These are phyloP conservation scores for Takifugu rubripes DNA, from an alignment of 2,797 vertebrate genomes.

Conservation along the genomic window DNA sequence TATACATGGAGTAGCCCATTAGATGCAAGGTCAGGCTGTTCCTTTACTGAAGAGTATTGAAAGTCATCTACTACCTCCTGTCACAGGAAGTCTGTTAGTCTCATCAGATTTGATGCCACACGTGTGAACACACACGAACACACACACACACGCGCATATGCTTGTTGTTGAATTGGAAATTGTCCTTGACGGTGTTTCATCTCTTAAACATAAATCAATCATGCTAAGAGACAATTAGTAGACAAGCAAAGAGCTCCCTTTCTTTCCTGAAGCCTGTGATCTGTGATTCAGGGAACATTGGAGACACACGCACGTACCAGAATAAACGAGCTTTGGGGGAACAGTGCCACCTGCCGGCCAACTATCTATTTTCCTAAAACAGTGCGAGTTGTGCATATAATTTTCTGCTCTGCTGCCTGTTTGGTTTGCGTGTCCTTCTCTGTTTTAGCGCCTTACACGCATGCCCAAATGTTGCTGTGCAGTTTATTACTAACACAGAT, in stretches of 20 bases:
- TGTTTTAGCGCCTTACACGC: too few relatives aligned
- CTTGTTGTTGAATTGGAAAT: conserved; percentile 23
- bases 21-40: conserved; percentile 1
- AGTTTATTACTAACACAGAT: too few relatives aligned
- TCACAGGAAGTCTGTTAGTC: conserved; percentile 16
- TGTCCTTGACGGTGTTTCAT: conserved; percentile 46
- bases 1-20: not conserved
- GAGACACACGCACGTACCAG: conserved; percentile 42
- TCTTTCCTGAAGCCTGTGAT: conserved; percentile 8
- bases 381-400: not conserved
- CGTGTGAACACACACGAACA: not conserved
- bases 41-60: conserved; percentile 27
- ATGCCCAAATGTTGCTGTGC: too few relatives aligned
- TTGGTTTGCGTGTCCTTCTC: not conserved
- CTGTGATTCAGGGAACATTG: conserved; percentile 22
- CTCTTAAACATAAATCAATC: conserved; percentile 48
- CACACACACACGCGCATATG: not conserved
- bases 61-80: conserved; percentile 17
- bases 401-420: not conserved
- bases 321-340: conserved; percentile 58
- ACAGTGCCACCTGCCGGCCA: conserved; percentile 55
- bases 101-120: conserved; percentile 33
- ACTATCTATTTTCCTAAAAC: conserved; percentile 24
- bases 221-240: conserved; percentile 46
- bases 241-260: conserved; percentile 15